Evolutionary conservation across 2,888 invertebrate genomes (phyloP), one percentile per base, ranked within the genome.

Genomic region (Trissolcus brochymenae): DNA sequence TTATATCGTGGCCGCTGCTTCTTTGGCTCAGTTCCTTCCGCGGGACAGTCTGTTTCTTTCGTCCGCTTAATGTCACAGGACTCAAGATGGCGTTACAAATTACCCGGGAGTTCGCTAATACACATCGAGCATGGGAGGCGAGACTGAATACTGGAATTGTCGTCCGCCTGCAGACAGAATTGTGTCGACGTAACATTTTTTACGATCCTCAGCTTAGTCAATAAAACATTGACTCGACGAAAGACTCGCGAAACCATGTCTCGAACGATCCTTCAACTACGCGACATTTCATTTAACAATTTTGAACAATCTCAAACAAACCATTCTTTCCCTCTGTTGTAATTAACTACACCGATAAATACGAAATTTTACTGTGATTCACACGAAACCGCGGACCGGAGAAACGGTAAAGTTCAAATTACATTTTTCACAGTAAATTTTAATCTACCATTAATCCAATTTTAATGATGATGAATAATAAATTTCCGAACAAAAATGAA

Each of bases 81-180:
- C 80, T 79, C 80, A 82, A 82, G 82, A 82, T 82, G 83, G 82
- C 84, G 81, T 83, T 84, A 84, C 85, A 85, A 86, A 86, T 86
- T 85, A 83, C 82, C 76, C 75, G 41, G 82, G 82, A 81, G 81
- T 83, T 80, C 79, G 73, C 79, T 84, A 82, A 85, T 85, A 83
- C 81, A 82, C 82, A 79, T 60, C 67, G 75, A 73, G 59, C 75
- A 73, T 65, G 72, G 76, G 72, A 79, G 75, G 77, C 78, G 49
- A 60, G 72, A 76, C 72, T 43, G 51, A 21, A 60, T 46, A n/a
- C 29, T 43, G 49, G 55, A 75, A 75, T 62, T 60, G 64, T 60
- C 54, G 66, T 54, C 50, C 72, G 46, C 49, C 50, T 49, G 75
- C 74, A 65, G 79, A 77, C 78, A 65, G 71, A 79, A 66, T 54